Evolutionary conservation across 2,113 vertebrate species (phyloP), one percentile per base, ranked within the genome.

Genomic region (Pluvianellus socialis): DNA sequence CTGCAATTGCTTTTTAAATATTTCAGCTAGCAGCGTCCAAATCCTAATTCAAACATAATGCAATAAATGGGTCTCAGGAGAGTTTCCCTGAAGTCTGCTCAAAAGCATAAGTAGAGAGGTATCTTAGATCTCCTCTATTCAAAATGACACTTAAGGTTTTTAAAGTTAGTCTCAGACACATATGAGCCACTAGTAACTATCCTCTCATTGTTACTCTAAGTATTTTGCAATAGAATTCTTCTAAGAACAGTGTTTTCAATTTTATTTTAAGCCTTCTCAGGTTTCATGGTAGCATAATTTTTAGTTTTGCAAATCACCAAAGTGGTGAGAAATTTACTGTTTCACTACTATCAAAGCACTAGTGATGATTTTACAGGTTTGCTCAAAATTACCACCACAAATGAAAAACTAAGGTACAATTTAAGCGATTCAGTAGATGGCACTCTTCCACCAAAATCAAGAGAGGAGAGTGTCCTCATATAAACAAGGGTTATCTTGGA

Each of bases 361-460:
- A n/a, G 28, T 10, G 18, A 63, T 19, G 9, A 42, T 74, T 67
- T 71, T 23, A 59, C 5, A 44, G 9, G 7, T 55, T 81, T 63
- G 22, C 28, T 90, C 52, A 75, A 67, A 79, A 59, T 35, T 71
- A 59, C 80, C 68, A 86, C 33, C 63, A 71, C 35, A 81, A 74
- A 62, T 18, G 2, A 81, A 82, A 52, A 80, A 67, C 14, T 26
- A 82, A 72, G 66, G 49, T 76, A 93, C 47, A 91, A 84, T 32
- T 74, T 12, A 45, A 79, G 65, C 44, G 55, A 32, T 71, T 93
- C 94, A 93, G 95, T 72, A 96, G 96, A 93, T 95, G 94, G 96
- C 96, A 96, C 94, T 92, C 84, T 94, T 93, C 71, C 56, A 88
- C 66, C 47, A 88, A 94, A 75, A 87, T 94, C 42, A 70, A 58